Evolutionary conservation across 2,888 invertebrate species (phyloP).

Genomic region (Eubasilissa splendida): DNA sequence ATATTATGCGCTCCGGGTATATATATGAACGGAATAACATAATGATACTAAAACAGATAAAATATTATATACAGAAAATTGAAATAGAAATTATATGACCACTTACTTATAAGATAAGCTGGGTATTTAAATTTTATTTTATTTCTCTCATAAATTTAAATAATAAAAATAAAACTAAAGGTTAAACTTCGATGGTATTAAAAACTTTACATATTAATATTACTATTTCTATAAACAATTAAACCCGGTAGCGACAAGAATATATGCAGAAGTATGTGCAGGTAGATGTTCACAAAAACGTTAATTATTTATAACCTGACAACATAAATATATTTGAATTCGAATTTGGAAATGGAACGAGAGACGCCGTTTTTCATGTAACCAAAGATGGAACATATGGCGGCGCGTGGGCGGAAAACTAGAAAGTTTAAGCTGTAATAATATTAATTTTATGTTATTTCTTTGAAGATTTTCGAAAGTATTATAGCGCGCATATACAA

Average conservation of each 20-base stretch:
- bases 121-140: too few species aligned
- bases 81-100: too few species aligned
- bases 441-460: conserved; percentile 9
- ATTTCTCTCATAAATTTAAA: too few species aligned
- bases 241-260: conserved; percentile 8
- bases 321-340: conserved; percentile 29
- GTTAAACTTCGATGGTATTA: neutral
- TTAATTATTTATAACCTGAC: conserved; percentile 32
- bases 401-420: conserved; percentile 13
- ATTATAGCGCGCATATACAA: neutral
- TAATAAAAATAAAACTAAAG: neutral
- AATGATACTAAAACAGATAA: too few species aligned
- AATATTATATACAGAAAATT: too few species aligned
- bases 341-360: conserved; percentile 33
- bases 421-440: conserved; percentile 21
- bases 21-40: too few species aligned
- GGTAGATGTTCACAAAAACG: neutral
- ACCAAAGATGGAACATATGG: conserved; percentile 25
- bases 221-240: conserved; percentile 1
- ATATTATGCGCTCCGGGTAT: too few species aligned
- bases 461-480: conserved; percentile 8
- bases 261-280: too few species aligned
- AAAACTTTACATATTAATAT: neutral
- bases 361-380: conserved; percentile 11
- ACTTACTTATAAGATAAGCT: too few species aligned